phyloP scores from a whole-genome alignment of 2,888 invertebrate genomes.

The Callimorpha dominula region DNA sequence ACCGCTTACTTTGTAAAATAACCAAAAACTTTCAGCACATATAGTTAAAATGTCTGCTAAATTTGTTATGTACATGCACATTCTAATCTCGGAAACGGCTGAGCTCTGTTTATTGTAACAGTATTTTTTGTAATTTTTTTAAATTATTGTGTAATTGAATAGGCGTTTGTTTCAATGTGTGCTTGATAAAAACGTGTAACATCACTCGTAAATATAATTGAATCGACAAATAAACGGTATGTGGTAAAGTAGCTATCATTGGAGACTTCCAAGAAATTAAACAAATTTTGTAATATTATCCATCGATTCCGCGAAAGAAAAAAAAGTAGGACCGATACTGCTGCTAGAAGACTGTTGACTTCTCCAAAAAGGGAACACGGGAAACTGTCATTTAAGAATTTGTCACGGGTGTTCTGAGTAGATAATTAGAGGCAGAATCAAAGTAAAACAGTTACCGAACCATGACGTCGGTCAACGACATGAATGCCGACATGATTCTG shows the following conservation, averaged over 20 bases:
- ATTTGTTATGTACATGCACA: conserved; percentile 6
- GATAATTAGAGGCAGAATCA: conserved; percentile 3
- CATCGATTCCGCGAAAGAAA: neutral
- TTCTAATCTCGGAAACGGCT: conserved; percentile 26
- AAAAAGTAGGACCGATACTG: neutral
- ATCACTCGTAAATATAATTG: conserved; percentile 2
- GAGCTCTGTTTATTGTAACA: conserved; percentile 15
- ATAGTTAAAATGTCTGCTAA: neutral
- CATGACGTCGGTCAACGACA: conserved; percentile 14
- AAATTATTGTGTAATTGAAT: too few relatives aligned
- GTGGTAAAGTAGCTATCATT: neutral
- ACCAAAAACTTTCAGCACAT: neutral
- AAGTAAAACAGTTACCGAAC: conserved; percentile 1
- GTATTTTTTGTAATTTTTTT: conserved; percentile 9
- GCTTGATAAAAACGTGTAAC: conserved; percentile 4
- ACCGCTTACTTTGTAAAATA: neutral
- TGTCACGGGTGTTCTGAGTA: conserved; percentile 2
- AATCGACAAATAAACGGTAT: conserved; percentile 2
- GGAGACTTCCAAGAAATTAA: neutral
- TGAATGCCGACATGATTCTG: neutral
- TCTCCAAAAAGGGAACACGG: neutral
- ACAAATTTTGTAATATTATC: neutral
- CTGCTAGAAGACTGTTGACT: neutral
- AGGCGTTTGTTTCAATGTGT: conserved; percentile 1
- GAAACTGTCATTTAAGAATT: neutral